Evolutionary conservation across 2,888 invertebrate genomes (phyloP).

Genomic region (Seira sanloemensis): DNA sequence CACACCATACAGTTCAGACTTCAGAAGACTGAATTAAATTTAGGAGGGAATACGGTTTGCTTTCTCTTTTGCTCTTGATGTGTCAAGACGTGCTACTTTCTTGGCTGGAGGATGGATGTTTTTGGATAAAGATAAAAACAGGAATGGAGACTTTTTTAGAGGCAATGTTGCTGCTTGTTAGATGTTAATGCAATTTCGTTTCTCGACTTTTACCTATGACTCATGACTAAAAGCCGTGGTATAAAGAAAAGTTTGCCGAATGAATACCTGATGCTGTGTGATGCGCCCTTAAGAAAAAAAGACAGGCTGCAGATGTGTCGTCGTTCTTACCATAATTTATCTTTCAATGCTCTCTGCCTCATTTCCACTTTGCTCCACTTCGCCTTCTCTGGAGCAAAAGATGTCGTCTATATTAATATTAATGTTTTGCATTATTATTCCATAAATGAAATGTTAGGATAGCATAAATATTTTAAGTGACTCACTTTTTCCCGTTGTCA

Average conservation of each 20-base stretch:
- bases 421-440: slow-evolving; percentile 4
- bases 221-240: background rate
- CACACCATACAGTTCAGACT: slow-evolving; percentile 15
- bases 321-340: background rate
- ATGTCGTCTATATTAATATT: background rate
- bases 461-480: background rate
- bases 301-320: slow-evolving; percentile 4
- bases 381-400: background rate
- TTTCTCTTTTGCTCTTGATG: slow-evolving; percentile 14
- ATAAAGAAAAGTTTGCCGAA: background rate
- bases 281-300: background rate
- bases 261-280: background rate
- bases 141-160: background rate
- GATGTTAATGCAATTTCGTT: background rate
- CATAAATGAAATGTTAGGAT: background rate
- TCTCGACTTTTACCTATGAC: background rate
- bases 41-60: slow-evolving; percentile 39
- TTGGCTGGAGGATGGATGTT: background rate
- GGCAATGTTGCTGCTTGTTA: background rate
- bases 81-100: background rate
- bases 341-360: background rate
- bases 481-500: background rate
- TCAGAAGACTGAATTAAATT: slow-evolving; percentile 57
- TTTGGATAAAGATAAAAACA: background rate
- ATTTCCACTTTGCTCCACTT: background rate